Base-by-base conservation (phyloP, 1,140 invertebrate species). In the Brachionus sp. region DNA sequence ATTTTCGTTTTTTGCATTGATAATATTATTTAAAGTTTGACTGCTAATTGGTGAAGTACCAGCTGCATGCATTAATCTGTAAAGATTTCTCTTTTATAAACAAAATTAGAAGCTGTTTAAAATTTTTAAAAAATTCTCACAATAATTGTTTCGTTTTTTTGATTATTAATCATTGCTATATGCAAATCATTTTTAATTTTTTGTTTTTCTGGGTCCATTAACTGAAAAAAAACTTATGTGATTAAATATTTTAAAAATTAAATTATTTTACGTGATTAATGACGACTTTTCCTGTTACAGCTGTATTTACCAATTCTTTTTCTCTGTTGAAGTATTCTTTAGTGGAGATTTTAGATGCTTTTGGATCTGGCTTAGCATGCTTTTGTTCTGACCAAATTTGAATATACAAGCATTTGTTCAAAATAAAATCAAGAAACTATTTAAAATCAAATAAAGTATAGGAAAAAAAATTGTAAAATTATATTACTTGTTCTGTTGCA, bases 311-410 rank as follows among this genome's bases (percentile, higher is more conserved):
- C 13, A 83, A n/a, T 33, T 83, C 80, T 68, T 83, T 83, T 57
- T 83, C 13, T 9, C 64, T 42, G 9, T 70, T 4, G 42, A 66
- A 46, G 12, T 83, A 70, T 53, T 83, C 64, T 23, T 70, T 83
- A 3, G 64, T 83, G n/a, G 39, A 44, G 12, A 68, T 73, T 37
- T 83, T 83, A 37, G 35, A 33, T 42, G 12, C 12, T 19, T 37
- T 42, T 19, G 57, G 57, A 35, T 83, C 64, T 39, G 57, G 57
- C 16, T 83, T 83, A 16, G 62, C 44, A 83, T 83, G 80, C 35
- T 83, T 83, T 29, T 83, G 80, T 39, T 83, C 80, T 1, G 80
- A 46, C 80, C 80, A 83, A 10, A 83, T 39, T 83, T 83, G 80
- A 68, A 83, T 83, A 33, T 50, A 68, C 39, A 83, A 37, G 16